Evolutionary conservation across 2,888 invertebrate species (phyloP), one percentile per base, ranked within the genome.

Genomic region (Pandemis heparana): DNA sequence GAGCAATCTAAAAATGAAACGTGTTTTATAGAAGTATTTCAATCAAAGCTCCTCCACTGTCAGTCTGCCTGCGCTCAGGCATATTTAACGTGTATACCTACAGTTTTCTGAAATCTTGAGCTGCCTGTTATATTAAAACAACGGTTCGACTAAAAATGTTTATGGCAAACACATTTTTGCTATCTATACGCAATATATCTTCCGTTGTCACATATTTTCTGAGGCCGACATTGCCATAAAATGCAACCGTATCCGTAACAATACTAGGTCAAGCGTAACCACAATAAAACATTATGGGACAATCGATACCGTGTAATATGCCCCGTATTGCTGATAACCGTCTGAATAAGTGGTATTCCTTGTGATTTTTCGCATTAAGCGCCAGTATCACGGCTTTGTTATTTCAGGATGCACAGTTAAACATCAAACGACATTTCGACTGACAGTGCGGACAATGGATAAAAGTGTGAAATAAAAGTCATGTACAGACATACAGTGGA

Each of bases 21-120:
- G 56, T 59, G 56, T 67, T 67, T 67, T 43, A 41, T 23, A 56
- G 66, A 67, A 67, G 41, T 59, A 67, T 67, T 67, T 56, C 56
- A 67, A 67, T 67, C 67, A 67, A 43, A 56, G 41, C 41, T 67
- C 53, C 16, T 53, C 39, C 16, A 7, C 53, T 5, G 39, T 32
- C 23, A 46, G 14, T 43, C 46, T 7, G 63, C 14, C n/a, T n/a
- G 51, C 16, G 53, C 53, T 65, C 32, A 39, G 12, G 16, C 18
- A 53, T 7, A 53, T 53, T 48, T n/a, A n/a, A 7, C 8, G 18
- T 53, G 2, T 51, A n/a, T 56, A 23, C 23, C 23, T 32, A 12
- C 18, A 9, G 12, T 56, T 56, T 56, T 56, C 7, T 51, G 7
- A 51, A 16, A 51, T 18, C 53, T 51, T 16, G 18, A 53, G 18